Evolutionary conservation across 2,113 vertebrate genomes (phyloP).

Genomic region (Setophaga petechia): DNA sequence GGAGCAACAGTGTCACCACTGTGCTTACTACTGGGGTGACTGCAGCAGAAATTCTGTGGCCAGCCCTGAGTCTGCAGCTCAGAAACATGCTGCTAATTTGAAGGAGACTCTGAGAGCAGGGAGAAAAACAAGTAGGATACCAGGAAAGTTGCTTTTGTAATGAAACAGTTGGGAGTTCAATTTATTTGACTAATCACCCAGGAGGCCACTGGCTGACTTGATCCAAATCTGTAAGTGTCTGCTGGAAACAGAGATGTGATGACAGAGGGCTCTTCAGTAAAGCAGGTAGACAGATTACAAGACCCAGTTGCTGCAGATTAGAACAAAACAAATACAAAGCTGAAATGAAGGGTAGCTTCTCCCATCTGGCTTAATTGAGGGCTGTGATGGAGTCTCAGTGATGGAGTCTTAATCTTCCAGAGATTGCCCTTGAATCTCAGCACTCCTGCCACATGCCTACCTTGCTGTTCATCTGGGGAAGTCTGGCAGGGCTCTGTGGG

Average conservation of each 20-base stretch:
- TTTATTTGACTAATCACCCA: neutral
- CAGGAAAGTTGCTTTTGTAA: neutral
- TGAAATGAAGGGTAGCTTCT: neutral
- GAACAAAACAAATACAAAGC: neutral
- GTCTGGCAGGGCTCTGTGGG: fast-evolving
- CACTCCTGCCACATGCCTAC: neutral
- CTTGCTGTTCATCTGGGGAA: neutral
- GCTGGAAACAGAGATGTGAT: neutral
- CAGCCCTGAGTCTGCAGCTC: neutral
- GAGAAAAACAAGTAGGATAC: neutral
- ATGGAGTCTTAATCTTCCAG: neutral
- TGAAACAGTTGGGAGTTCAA: neutral
- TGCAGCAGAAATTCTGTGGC: neutral
- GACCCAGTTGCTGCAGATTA: neutral
- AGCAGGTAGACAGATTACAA: neutral
- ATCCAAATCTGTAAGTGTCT: neutral
- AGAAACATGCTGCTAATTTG: neutral
- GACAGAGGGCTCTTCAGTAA: neutral
- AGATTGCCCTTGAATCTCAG: neutral
- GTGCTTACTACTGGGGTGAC: neutral
- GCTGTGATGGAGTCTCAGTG: neutral
- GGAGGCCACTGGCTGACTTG: neutral
- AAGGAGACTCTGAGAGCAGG: neutral
- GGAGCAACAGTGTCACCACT: neutral
- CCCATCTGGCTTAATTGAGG: neutral